Conservation (phyloP, 2,113 vertebrate genomes). For the Anoura caudifer region DNA sequence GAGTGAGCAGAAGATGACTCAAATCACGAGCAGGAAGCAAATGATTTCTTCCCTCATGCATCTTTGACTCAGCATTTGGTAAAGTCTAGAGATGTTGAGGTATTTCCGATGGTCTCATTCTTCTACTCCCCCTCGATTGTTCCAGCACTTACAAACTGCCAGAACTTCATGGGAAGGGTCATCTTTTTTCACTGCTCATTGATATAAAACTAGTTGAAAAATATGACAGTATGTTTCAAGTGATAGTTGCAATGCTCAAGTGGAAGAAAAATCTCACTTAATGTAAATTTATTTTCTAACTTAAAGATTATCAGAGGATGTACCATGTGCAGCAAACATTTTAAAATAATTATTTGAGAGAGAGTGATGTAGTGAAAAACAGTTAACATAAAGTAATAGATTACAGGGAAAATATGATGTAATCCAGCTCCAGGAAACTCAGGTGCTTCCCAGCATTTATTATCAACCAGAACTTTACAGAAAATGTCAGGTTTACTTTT, state of each 20-base stretch:
- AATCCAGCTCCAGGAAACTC: background rate
- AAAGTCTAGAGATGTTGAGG: background rate
- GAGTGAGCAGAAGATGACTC: constrained; percentile 62
- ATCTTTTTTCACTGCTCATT: background rate
- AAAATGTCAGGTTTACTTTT: background rate
- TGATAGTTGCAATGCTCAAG: background rate
- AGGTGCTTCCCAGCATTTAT: background rate
- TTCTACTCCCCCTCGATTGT: background rate
- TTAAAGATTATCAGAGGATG: background rate
- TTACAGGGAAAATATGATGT: background rate
- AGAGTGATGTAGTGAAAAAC: background rate
- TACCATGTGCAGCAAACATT: background rate
- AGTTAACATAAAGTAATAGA: background rate
- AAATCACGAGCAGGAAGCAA: constrained; percentile 43
- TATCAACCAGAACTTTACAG: background rate
- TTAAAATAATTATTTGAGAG: background rate
- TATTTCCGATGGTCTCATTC: constrained; percentile 17
- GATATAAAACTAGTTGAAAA: background rate
- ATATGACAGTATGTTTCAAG: background rate
- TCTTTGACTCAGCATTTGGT: constrained; percentile 57
- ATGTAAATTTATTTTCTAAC: background rate
- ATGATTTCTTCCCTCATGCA: constrained; percentile 50
- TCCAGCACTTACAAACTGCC: constrained; percentile 13
- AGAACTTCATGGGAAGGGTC: background rate
- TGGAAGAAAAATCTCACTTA: background rate